These are phyloP conservation scores for Spondyliosoma cantharus DNA, from an alignment of 2,797 vertebrate genomes.

Conservation along the genomic window DNA sequence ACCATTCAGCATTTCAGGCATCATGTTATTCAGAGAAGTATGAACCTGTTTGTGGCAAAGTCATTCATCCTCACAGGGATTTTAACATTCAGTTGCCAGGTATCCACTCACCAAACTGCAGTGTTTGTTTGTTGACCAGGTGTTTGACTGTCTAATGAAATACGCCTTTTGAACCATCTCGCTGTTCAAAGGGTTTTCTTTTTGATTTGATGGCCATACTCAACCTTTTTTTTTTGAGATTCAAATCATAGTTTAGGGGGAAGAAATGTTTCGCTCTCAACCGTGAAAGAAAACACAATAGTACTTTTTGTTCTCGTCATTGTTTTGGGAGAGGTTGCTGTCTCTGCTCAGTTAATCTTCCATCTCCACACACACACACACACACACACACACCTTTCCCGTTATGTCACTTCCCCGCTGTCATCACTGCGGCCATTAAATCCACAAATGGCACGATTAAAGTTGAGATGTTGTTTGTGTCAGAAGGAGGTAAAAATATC, in stretches of 20 bases:
- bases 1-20: background rate
- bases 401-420: conserved; percentile 55
- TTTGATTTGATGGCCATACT: background rate
- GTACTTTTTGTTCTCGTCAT: background rate
- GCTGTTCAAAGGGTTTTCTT: background rate
- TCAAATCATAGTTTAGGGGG: background rate
- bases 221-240: background rate
- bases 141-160: too few species aligned
- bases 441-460: conserved; percentile 47
- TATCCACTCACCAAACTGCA: background rate
- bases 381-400: conserved; percentile 44
- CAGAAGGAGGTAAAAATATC: conserved; percentile 56
- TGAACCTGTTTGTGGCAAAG: too few species aligned
- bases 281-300: conserved; percentile 4
- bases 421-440: conserved; percentile 61
- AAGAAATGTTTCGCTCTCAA: background rate
- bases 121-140: background rate
- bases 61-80: background rate
- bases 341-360: background rate
- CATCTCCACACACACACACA: conserved; percentile 23
- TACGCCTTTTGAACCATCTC: too few species aligned
- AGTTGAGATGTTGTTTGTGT: conserved; percentile 47
- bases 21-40: too few species aligned
- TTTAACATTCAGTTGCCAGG: background rate
- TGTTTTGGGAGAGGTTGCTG: conserved; percentile 12